Evolutionary conservation across 64 coral and sea anemone species (phyloP).

Genomic region (Montipora cactus): DNA sequence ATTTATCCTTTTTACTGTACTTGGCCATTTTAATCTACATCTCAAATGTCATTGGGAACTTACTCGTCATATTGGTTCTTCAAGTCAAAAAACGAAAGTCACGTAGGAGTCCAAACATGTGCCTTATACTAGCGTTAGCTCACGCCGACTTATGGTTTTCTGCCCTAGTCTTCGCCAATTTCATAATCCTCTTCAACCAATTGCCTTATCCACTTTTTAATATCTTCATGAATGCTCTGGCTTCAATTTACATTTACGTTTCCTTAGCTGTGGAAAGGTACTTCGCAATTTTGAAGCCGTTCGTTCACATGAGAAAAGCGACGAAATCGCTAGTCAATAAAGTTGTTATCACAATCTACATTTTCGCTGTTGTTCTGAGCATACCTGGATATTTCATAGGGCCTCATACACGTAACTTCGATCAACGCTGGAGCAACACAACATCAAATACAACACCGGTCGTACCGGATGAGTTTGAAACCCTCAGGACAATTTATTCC

Average conservation of each 20-base stretch:
- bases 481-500: background rate
- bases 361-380: background rate
- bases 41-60: too few relatives aligned
- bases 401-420: background rate
- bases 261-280: constrained; percentile 20
- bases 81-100: too few relatives aligned
- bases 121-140: too few relatives aligned
- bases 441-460: background rate
- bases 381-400: background rate
- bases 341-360: background rate
- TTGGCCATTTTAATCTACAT: too few relatives aligned
- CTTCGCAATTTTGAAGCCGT: constrained; percentile 44
- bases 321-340: background rate
- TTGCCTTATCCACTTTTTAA: too few relatives aligned
- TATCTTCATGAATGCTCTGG: too few relatives aligned
- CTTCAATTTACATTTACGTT: background rate
- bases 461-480: background rate
- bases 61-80: too few relatives aligned
- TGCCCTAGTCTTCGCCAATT: too few relatives aligned
- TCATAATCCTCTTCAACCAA: too few relatives aligned
- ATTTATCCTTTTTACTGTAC: too few relatives aligned
- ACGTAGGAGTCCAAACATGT: too few relatives aligned
- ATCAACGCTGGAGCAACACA: background rate
- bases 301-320: constrained; percentile 18
- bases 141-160: too few relatives aligned